Evolutionary conservation across 2,113 vertebrate genomes (phyloP).

Genomic region (Sturnira hondurensis): DNA sequence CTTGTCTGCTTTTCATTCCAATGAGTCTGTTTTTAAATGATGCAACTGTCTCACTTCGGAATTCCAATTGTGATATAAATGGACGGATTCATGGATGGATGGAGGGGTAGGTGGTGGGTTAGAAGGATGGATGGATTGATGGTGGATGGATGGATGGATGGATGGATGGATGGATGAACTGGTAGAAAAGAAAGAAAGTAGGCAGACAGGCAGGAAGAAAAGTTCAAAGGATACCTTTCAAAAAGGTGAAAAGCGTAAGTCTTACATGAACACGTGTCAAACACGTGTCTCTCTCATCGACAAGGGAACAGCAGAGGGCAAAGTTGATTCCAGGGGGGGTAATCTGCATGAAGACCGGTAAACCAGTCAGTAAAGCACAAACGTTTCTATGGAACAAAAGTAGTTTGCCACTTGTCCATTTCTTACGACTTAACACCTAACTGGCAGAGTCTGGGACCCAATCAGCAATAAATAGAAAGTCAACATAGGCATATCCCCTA

Average conservation of each 20-base stretch:
- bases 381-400: not conserved
- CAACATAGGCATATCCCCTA: accelerated
- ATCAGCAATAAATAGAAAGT: not conserved
- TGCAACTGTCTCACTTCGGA: not conserved
- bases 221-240: not conserved
- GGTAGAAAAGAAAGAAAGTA: not conserved
- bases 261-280: not conserved
- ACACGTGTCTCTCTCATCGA: not conserved
- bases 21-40: not conserved
- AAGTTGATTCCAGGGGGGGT: not conserved
- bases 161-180: too few relatives aligned
- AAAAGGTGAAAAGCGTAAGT: not conserved
- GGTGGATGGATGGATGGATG: not conserved
- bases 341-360: accelerated
- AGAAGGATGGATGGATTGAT: not conserved
- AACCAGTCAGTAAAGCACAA: accelerated
- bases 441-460: not conserved
- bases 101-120: not conserved
- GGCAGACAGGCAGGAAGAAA: not conserved
- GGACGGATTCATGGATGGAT: not conserved
- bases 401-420: too few relatives aligned
- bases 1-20: not conserved
- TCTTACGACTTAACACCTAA: not conserved
- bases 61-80: not conserved
- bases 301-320: not conserved